Percentiles rank a stretch among this genome's conserved stretches.
These are phyloP conservation scores for Amblyopsis hoosieri DNA, from an alignment of 2,797 vertebrate species.

Conservation along the genomic window DNA sequence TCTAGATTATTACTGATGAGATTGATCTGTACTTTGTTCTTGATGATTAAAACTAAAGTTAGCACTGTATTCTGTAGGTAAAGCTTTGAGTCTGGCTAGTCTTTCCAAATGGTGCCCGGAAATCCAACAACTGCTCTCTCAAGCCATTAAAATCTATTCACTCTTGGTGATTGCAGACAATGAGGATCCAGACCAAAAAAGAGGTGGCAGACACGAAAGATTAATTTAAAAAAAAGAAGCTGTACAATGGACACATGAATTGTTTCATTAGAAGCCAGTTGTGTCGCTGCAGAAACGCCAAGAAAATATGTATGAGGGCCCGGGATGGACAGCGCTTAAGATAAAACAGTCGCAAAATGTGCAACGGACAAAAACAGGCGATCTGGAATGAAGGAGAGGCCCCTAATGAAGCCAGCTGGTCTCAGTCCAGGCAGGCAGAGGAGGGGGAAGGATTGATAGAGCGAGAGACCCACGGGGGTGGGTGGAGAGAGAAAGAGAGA, in stretches of 20 bases:
- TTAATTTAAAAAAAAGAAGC: constrained; percentile 77
- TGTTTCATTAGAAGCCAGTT: constrained; percentile 85
- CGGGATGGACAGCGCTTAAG: constrained; percentile 82
- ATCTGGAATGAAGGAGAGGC: constrained; percentile 82
- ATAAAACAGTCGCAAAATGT: constrained; percentile 85
- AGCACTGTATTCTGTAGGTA: constrained; percentile 36
- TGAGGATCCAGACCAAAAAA: constrained; percentile 65
- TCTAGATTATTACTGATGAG: background rate
- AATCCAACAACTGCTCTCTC: constrained; percentile 58
- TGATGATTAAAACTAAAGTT: constrained; percentile 29
- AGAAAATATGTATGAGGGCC: constrained; percentile 82
- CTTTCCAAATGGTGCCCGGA: constrained; percentile 60
- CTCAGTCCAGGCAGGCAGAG: constrained; percentile 81
- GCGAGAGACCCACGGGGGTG: constrained; percentile 64
- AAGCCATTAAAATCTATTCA: constrained; percentile 66
- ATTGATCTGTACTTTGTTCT: constrained; percentile 11
- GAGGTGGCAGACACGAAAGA: constrained; percentile 77
- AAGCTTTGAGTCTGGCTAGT: constrained; percentile 58
- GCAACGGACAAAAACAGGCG: constrained; percentile 82
- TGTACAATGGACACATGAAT: constrained; percentile 80
- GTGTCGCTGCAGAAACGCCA: constrained; percentile 77
- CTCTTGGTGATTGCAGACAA: constrained; percentile 72
- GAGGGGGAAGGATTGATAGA: constrained; percentile 78
- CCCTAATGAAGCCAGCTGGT: constrained; percentile 88
- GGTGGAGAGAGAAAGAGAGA: constrained; percentile 55